A percentile compares a stretch with the other conserved stretches of the same genome.
Conservation (phyloP, 2,797 vertebrate species). For the Euthynnus affinis region DNA sequence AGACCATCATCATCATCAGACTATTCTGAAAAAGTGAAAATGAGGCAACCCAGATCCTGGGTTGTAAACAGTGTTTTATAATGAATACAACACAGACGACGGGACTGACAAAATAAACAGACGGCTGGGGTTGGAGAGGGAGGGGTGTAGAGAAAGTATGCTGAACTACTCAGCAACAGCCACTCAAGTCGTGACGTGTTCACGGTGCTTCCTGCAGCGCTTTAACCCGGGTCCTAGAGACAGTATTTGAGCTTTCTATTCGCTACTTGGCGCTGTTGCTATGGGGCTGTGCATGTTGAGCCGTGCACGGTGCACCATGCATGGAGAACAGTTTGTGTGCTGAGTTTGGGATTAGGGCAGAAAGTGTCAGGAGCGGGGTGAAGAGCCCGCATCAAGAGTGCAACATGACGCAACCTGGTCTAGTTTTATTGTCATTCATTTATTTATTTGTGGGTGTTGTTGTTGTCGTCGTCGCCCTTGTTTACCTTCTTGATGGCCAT, state of each 20-base stretch:
- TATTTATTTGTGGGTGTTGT: conserved; percentile 4
- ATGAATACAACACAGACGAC: conserved; percentile 79
- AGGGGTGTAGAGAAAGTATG: conserved; percentile 75
- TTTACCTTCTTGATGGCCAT: conserved; percentile 38
- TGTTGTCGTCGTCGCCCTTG: conserved; percentile 31
- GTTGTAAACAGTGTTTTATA: conserved; percentile 78
- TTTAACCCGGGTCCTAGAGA: conserved; percentile 89
- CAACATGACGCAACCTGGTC: conserved; percentile 58
- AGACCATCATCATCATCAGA: conserved; percentile 17
- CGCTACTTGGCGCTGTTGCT: conserved; percentile 91
- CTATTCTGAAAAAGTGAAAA: conserved; percentile 7
- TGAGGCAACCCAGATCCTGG: conserved; percentile 49
- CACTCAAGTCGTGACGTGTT: conserved; percentile 87
- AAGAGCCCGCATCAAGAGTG: conserved; percentile 47
- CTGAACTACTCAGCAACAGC: conserved; percentile 91
- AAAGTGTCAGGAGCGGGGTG: conserved; percentile 70
- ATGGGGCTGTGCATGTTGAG: conserved; percentile 84
- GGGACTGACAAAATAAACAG: conserved; percentile 82
- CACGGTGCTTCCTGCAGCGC: conserved; percentile 86
- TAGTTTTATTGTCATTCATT: conserved; percentile 30
- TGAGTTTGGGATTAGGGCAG: conserved; percentile 78
- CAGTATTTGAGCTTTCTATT: conserved; percentile 89
- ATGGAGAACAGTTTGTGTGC: conserved; percentile 74
- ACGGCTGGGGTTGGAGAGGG: conserved; percentile 62
- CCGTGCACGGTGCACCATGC: conserved; percentile 76